phyloP scores from a whole-genome alignment of 92 coral and sea anemone genomes.

The Ricordea florida region DNA sequence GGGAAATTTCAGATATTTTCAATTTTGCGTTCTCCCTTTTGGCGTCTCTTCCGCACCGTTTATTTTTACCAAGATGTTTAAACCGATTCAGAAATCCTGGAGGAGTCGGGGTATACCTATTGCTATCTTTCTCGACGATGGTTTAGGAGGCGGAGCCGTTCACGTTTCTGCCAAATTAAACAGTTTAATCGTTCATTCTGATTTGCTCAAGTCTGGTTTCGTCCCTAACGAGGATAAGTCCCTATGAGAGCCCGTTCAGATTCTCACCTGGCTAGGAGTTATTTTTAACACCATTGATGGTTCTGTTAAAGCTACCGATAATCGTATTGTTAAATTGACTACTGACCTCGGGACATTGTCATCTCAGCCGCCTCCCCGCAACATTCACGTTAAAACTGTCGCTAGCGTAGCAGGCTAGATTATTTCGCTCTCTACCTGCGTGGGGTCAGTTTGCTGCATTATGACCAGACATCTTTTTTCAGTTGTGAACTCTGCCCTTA shows the following conservation, averaged over 20 bases:
- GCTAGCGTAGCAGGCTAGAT: slow-evolving; percentile 4
- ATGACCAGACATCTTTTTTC: slow-evolving; percentile 50
- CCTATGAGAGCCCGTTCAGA: slow-evolving; percentile 16
- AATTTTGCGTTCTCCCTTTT: slow-evolving; percentile 15
- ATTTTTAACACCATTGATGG: neutral
- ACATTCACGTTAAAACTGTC: neutral
- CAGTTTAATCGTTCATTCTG: slow-evolving; percentile 20
- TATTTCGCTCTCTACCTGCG: slow-evolving; percentile 2
- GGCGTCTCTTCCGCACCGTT: slow-evolving; percentile 43
- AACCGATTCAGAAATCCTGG: slow-evolving; percentile 11
- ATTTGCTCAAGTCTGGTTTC: slow-evolving; percentile 22
- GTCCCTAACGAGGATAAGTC: slow-evolving; percentile 8
- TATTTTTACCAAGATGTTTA: slow-evolving; percentile 13
- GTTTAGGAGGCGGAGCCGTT: slow-evolving; percentile 21
- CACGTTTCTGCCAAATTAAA: slow-evolving; percentile 13
- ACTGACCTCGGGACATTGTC: neutral
- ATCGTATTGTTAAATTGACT: neutral
- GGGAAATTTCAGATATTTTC: slow-evolving; percentile 22
- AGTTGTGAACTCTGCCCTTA: slow-evolving; percentile 33
- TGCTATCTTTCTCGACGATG: slow-evolving; percentile 30
- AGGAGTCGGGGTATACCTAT: slow-evolving; percentile 34
- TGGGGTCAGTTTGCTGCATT: neutral
- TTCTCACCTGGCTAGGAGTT: slow-evolving; percentile 5
- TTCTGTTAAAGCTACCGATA: neutral
- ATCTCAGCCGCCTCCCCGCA: neutral